Evolutionary conservation across 2,113 vertebrate genomes (phyloP), one percentile per base, ranked within the genome.

Genomic region (Ciconia boyciana): DNA sequence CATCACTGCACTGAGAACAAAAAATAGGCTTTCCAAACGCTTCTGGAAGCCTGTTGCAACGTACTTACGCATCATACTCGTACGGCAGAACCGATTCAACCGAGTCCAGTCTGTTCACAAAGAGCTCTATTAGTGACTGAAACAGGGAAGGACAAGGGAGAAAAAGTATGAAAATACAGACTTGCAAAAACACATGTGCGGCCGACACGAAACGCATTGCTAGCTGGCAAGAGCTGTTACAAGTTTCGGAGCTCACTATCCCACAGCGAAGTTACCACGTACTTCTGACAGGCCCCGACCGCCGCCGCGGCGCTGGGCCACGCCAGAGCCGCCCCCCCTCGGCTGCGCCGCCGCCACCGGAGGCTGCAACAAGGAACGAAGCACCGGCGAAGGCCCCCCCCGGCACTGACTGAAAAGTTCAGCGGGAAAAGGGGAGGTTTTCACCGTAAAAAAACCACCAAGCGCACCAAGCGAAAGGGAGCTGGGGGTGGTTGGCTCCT

Each of bases 21-120:
- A 58, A 64, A 31, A 26, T 12, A 2, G 1, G 4, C 44, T 58
- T 68, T 36, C 77, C n/a, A 51, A 71, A 43, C 5, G 1, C 61
- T 55, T 16, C 72, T 6, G 25, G 29, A 44, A 74, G 51, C 28
- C 22, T 14, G 19, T 1, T 36, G 20, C 2, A 1, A 55, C 2
- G 10, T 96, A 99, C 99, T 99, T 98, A 99, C 98, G 98, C 98
- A 49, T 99, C 98, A 83, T 99, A 99, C 72, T 99, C 99, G 19
- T 99, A 99, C 0, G 98, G 98, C 29, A 99, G 96, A 57, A 99
- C 98, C 13, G 99, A 99, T 94, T 99, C 98, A 49, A 99, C 98
- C 0, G 99, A 99, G 95, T 99, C 99, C 97, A 99, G 86, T 13
- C 98, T 98, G 91, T 99, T 99, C 84, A 99, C 99, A 96, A 99